phyloP scores from a whole-genome alignment of 2,888 invertebrate species.

The Meta bourneti region DNA sequence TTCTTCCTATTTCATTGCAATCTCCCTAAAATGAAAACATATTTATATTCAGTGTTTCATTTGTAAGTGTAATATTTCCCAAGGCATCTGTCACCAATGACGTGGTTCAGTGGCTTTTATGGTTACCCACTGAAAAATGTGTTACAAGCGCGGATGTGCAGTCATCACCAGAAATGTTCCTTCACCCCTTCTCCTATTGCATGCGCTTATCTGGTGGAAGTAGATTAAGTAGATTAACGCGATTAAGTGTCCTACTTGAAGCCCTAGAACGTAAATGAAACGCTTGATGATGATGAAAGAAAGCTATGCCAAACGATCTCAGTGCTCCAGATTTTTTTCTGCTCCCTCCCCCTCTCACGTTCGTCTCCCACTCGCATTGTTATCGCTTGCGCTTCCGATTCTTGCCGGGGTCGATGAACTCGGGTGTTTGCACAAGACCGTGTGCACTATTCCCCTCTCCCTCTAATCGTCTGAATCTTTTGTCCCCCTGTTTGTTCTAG shows the following conservation, averaged over 20 bases:
- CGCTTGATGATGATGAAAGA: slow-evolving; percentile 33
- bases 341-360: slow-evolving; percentile 80
- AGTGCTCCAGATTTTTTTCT: slow-evolving; percentile 72
- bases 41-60: not conserved
- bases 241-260: slow-evolving; percentile 61
- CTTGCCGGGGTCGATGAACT: slow-evolving; percentile 58
- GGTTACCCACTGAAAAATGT: not conserved
- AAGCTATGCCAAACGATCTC: slow-evolving; percentile 65
- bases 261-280: slow-evolving; percentile 35
- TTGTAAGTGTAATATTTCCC: not conserved
- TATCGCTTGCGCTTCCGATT: slow-evolving; percentile 78
- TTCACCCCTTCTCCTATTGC: not conserved
- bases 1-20: no score
- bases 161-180: not conserved
- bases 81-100: not conserved
- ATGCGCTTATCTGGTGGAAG: not conserved
- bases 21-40: no score
- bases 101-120: not conserved
- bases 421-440: slow-evolving; percentile 49
- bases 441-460: slow-evolving; percentile 76
- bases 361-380: slow-evolving; percentile 78
- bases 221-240: slow-evolving; percentile 24
- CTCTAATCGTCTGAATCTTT: not conserved
- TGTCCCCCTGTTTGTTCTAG: not conserved
- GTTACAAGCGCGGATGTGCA: no score